Conservation (phyloP, 2,797 vertebrate genomes). For the Threskiornis aethiopicus region DNA sequence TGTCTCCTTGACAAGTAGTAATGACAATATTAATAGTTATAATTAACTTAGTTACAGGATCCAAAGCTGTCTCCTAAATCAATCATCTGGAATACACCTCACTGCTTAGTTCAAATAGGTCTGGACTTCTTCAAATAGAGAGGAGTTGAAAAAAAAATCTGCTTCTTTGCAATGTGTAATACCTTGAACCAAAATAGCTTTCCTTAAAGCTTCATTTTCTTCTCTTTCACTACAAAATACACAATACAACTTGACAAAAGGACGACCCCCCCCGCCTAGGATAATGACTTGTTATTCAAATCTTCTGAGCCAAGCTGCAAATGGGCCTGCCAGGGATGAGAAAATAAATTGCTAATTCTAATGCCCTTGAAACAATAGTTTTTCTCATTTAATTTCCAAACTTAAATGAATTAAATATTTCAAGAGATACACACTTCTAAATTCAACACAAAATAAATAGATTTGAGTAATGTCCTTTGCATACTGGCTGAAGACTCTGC, state of each 20-base stretch:
- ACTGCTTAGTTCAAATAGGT: conserved; percentile 22
- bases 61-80: neutral
- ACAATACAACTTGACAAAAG: conserved; percentile 49
- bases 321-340: conserved; percentile 33
- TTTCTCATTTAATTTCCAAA: conserved; percentile 33
- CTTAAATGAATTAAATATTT: conserved; percentile 39
- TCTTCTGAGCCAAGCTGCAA: conserved; percentile 34
- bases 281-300: conserved; percentile 55
- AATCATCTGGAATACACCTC: neutral
- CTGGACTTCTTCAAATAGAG: conserved; percentile 54
- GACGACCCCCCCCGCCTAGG: conserved; percentile 33
- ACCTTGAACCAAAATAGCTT: conserved; percentile 62
- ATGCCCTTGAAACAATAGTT: neutral
- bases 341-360: conserved; percentile 49
- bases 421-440: conserved; percentile 17
- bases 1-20: neutral
- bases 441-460: neutral
- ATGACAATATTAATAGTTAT: neutral
- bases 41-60: neutral
- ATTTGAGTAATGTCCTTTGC: neutral
- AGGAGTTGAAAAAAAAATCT: conserved; percentile 32
- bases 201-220: conserved; percentile 63
- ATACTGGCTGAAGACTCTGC: neutral
- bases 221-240: conserved; percentile 57
- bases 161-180: conserved; percentile 45